Base-by-base conservation (phyloP, 2,113 vertebrate genomes). In the Neomonachus schauinslandi region DNA sequence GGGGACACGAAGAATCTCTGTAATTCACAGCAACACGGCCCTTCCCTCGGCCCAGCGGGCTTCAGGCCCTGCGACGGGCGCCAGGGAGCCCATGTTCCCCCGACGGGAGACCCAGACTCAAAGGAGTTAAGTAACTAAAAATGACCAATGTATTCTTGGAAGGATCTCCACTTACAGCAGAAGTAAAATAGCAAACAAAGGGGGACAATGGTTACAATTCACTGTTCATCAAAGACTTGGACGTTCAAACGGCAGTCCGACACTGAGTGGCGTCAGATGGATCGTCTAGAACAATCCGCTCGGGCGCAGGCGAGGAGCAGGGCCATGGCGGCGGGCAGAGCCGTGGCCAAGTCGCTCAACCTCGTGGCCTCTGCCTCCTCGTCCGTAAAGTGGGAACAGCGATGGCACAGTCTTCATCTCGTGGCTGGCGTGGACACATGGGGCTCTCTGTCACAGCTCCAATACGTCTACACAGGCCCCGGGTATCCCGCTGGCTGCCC, bases 391-490 rank as follows among this genome's bases (percentile, higher is more conserved):
- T 36, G 33, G 61, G 42, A 31, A 33, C 39, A 1, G 5, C 3
- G 3, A 10, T 1, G 26, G 22, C 33, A 2, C 18, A 1, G 26
- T 18, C 7, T 61, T n/a, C 31, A 13, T 1, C 26, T n/a, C 19
- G 3, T 33, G 69, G 21, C 51, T 15, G 28, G 28, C 1, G 1
- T 26, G 67, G 57, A 33, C 42, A 72, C 21, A 0, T 0, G 10
- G 63, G 33, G 19, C 31, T 59, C 57, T 59, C 57, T 67, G 31
- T 67, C 31, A 7, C 63, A 57, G 72, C 42, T 59, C 2, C 1
- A 12, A n/a, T 3, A 19, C 0, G 0, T 49, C 16, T 10, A 0
- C 13, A 21, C 4, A 0, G 7, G 15, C 36, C 71, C 21, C 10
- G 36, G 36, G 36, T 39, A 14, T 72, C 36, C 71, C 14, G 1